Base-by-base conservation (phyloP, 2,888 invertebrate species). In the Ephialtes manifestator region DNA sequence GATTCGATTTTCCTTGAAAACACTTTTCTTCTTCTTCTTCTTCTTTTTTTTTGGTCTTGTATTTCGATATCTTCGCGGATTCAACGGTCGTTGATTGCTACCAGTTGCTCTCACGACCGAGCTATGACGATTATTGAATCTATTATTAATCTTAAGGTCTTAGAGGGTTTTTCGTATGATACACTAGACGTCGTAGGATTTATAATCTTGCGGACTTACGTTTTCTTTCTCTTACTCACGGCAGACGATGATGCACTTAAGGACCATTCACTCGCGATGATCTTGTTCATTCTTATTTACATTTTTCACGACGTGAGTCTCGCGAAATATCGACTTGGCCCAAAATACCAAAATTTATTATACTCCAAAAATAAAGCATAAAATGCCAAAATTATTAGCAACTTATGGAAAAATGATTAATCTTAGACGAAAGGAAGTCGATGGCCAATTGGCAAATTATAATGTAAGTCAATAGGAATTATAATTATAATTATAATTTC, bases 121-220 rank as follows among this genome's bases (percentile, higher is more conserved):
- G 70, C 65, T 82, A 79, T 70, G 75, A 65, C 75, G 76, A 39
- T 76, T 76, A 82, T 65, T 79, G 60, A 46, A 76, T 79, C 75
- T 82, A 85, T 72, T 31, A 75, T 85, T 82, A 81, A 85, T 79
- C 63, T 55, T 82, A 85, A 48, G 74, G 60, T 75, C 67, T 82
- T 71, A 20, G 65, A 63, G 67, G 77, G 46, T 63, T 70, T 75
- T 88, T 90, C 88, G 88, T 93, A 93, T 93, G 90, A 88, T 93
- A 93, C 93, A 93, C 88, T 91, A 93, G 90, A 93, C 88, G 92
- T 89, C 90, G 91, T 93, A 91, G 91, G 89, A 90, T 88, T 92
- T 90, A 91, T 68, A 67, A 74, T 81, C 81, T 70, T 81, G 80
- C 71, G 60, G 53, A 68, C 65, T 70, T 55, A 60, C 58, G 67